Evolutionary conservation across 2,888 invertebrate genomes (phyloP), one percentile per base, ranked within the genome.

Genomic region (Tachina fera): DNA sequence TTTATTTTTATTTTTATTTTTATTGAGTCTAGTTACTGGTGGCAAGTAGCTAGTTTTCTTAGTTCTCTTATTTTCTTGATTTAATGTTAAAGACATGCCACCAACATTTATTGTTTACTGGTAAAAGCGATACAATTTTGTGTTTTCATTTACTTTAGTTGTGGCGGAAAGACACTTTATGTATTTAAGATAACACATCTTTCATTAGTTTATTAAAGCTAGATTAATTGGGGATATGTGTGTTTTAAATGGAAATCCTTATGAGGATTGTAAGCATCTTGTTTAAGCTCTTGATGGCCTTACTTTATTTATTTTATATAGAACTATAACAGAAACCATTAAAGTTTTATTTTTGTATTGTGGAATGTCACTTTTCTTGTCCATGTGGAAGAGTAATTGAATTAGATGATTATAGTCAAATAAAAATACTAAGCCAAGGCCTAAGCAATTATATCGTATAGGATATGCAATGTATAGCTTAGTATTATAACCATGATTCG

Each of bases 31-130:
- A 10, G n/a, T 61, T 11, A 41, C 41, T 41, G 19, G 45, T 63
- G 5, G 63, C 16, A 19, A 63, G 43, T 47, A 45, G n/a, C n/a
- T n/a, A n/a, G n/a, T n/a, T n/a, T n/a, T n/a, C n/a, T n/a, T n/a
- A n/a, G 41, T 71, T 70, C 60, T 71, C 14, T 31, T 13, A 4
- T 39, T 47, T 53, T 47, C 2, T 70, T 70, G 19, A 41, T 45
- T 56, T 10, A 56, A 56, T 70, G 19, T 70, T 43, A 70, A 70
- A 41, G n/a, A 56, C 43, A 41, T 56, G 56, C 22, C 56, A 31
- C 31, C 31, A 31, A 70, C 70, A 70, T 56, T 63, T 16, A 19
- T 56, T 58, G n/a, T 39, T 41, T 8, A 19, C 45, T 71, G 58
- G 22, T 65, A 19, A 65, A 22, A 31, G 31, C 65, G 19, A 47